Evolutionary conservation across 2,113 vertebrate species (phyloP).

Genomic region (Prionailurus bengalensis): DNA sequence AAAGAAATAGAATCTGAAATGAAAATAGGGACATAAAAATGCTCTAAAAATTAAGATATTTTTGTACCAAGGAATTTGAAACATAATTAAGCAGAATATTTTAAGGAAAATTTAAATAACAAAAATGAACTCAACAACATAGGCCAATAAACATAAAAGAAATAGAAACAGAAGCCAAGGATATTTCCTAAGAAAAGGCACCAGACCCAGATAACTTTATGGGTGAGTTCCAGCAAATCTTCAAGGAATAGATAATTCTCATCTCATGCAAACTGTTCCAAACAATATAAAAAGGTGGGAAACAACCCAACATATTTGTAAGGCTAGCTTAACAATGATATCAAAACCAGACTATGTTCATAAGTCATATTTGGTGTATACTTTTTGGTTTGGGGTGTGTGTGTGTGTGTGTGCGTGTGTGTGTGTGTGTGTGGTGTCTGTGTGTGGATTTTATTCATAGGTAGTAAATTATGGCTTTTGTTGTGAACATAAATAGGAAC

Average conservation of each 20-base stretch:
- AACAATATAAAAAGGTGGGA: conserved; percentile 18
- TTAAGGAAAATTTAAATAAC: conserved; percentile 48
- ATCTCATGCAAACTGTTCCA: conserved; percentile 39
- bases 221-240: conserved; percentile 58
- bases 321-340: conserved; percentile 10
- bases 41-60: not conserved
- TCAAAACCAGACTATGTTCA: conserved; percentile 30
- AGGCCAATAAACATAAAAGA: conserved; percentile 38
- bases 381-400: not conserved
- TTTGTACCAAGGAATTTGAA: conserved; percentile 34
- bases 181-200: conserved; percentile 49
- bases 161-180: conserved; percentile 39
- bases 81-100: not conserved
- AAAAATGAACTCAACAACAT: not conserved
- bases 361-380: not conserved
- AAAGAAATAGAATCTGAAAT: conserved; percentile 19
- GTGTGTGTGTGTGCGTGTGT: not conserved
- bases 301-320: not conserved
- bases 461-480: conserved; percentile 11
- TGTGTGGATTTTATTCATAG: not conserved
- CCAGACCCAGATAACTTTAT: conserved; percentile 36
- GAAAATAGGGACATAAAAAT: conserved; percentile 1
- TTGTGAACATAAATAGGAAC: not conserved
- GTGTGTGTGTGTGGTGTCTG: not conserved
- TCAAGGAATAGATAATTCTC: conserved; percentile 55